A percentile compares a stretch with the other conserved stretches of the same genome.
Evolutionary conservation across 2,888 invertebrate genomes (phyloP).

Genomic region (Lysandra bellargus): DNA sequence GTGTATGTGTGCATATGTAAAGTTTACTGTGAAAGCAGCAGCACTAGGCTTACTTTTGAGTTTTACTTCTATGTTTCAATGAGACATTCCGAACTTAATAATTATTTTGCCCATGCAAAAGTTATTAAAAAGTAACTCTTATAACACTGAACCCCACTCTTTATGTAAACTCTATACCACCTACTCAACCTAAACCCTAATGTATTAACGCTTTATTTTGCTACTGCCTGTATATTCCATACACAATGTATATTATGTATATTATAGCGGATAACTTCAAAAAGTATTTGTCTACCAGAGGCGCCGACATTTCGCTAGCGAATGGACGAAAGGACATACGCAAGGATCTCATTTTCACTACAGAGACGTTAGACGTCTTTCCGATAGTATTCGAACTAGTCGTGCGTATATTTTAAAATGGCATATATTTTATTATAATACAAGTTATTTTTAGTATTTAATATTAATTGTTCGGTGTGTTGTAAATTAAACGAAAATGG

Average conservation of each 20-base stretch:
- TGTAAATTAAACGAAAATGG: slow-evolving; percentile 52
- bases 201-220: too few relatives aligned
- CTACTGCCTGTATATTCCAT: too few relatives aligned
- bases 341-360: slow-evolving; percentile 14
- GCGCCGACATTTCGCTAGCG: background rate
- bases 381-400: background rate
- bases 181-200: too few relatives aligned
- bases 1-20: too few relatives aligned
- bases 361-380: background rate
- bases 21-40: too few relatives aligned
- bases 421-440: background rate
- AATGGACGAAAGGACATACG: slow-evolving; percentile 15
- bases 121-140: too few relatives aligned
- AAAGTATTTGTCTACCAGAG: background rate
- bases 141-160: too few relatives aligned
- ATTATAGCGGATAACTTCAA: background rate
- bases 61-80: too few relatives aligned
- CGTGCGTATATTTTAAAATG: background rate
- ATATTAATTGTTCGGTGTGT: background rate
- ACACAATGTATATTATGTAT: background rate
- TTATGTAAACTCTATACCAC: too few relatives aligned
- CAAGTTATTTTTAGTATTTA: background rate
- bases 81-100: too few relatives aligned
- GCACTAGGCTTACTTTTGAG: too few relatives aligned
- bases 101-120: too few relatives aligned